Evolutionary conservation across 1,140 invertebrate species (phyloP).

Genomic region (Ladona fulva): DNA sequence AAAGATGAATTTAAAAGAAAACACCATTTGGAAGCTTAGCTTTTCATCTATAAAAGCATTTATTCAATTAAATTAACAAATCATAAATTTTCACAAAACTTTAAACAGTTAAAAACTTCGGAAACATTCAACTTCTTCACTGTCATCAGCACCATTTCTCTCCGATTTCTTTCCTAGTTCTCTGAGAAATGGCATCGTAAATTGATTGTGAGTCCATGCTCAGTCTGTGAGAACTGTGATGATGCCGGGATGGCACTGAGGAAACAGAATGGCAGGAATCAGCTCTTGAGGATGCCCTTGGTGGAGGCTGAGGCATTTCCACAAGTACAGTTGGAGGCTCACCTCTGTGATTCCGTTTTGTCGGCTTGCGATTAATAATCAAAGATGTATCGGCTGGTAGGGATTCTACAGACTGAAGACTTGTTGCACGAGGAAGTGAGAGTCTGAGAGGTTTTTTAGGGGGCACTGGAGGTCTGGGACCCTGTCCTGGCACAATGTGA

Average conservation of each 20-base stretch:
- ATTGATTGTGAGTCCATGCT: neutral
- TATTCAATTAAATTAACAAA: too few relatives aligned
- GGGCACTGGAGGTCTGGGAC: conserved; percentile 47
- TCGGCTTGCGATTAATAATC: conserved; percentile 30
- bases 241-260: conserved; percentile 38
- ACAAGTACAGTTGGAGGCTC: conserved; percentile 34
- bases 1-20: too few relatives aligned
- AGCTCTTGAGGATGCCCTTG: conserved; percentile 37
- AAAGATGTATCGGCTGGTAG: neutral
- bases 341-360: conserved; percentile 46
- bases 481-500: conserved; percentile 27
- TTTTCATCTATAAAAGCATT: too few relatives aligned
- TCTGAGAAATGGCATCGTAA: neutral
- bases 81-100: too few relatives aligned
- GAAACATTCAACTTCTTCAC: too few relatives aligned
- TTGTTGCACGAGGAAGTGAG: conserved; percentile 69
- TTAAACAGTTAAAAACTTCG: too few relatives aligned
- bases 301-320: conserved; percentile 22
- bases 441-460: conserved; percentile 74
- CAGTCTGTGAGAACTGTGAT: neutral
- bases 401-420: conserved; percentile 45
- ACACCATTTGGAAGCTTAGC: too few relatives aligned
- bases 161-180: neutral
- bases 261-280: conserved; percentile 41
- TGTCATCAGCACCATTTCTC: too few relatives aligned